phyloP scores from a whole-genome alignment of 1,140 invertebrate genomes.

The Melipona quadrifasciata region DNA sequence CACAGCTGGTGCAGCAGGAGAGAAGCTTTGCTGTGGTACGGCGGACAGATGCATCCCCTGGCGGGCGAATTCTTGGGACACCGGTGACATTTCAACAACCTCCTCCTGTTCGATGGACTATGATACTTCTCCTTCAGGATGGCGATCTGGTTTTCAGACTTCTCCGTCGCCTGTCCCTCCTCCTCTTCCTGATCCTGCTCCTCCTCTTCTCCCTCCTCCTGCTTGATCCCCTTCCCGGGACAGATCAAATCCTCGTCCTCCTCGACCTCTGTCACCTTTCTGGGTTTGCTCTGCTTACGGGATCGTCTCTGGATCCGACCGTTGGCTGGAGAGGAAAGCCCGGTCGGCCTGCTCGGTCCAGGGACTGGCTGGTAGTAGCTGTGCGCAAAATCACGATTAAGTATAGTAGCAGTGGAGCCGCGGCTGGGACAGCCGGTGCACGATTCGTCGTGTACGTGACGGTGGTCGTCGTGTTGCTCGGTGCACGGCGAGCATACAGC shows the following conservation, averaged over 20 bases:
- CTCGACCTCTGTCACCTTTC: conserved; percentile 70
- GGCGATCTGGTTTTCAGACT: not conserved
- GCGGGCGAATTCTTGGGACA: conserved; percentile 61
- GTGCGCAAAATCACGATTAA: conserved; percentile 58
- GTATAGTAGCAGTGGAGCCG: conserved; percentile 8
- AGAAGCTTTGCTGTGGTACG: conserved; percentile 80
- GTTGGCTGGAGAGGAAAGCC: not conserved
- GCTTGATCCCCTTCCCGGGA: not conserved
- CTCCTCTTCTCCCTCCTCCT: not conserved
- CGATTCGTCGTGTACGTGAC: not conserved
- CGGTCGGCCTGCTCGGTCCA: not conserved
- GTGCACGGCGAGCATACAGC: not conserved
- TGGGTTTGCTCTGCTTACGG: conserved; percentile 79
- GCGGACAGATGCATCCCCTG: conserved; percentile 51
- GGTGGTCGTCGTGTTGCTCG: not conserved
- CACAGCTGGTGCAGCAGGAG: conserved; percentile 79
- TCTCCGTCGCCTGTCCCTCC: not conserved
- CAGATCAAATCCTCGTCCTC: conserved; percentile 4
- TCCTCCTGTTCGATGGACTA: not conserved
- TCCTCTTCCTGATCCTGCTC: too few species aligned
- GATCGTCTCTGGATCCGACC: conserved; percentile 65
- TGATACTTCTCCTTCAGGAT: conserved; percentile 25
- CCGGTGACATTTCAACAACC: conserved; percentile 58
- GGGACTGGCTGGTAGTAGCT: conserved; percentile 4
- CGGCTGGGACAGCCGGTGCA: not conserved